These are phyloP conservation scores for Hirundichthys speculiger DNA, from an alignment of 2,113 vertebrate species.

Conservation along the genomic window DNA sequence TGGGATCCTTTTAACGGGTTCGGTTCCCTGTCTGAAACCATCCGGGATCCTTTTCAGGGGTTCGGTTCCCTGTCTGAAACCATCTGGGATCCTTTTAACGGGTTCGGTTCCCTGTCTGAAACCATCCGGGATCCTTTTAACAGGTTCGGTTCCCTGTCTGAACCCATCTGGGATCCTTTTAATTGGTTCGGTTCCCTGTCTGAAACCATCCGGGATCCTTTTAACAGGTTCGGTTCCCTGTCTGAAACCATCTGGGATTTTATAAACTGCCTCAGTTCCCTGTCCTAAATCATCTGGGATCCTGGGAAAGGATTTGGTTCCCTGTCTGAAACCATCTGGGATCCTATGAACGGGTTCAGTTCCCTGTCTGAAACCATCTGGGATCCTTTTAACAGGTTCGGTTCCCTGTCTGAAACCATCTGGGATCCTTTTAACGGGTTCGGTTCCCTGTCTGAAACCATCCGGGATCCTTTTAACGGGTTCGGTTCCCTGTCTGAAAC, in stretches of 20 bases:
- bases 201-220: background rate
- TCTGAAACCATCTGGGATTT: conserved; percentile 35
- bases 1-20: background rate
- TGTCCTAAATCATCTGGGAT: conserved; percentile 30
- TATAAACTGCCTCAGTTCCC: conserved; percentile 9
- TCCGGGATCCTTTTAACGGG: background rate
- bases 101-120: conserved; percentile 45
- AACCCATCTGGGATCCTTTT: conserved; percentile 7
- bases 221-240: conserved; percentile 24
- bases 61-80: conserved; percentile 35
- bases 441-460: conserved; percentile 23
- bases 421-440: background rate
- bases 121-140: background rate
- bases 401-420: conserved; percentile 39
- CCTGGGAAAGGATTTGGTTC: background rate
- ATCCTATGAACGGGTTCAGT: background rate
- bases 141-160: conserved; percentile 29
- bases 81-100: conserved; percentile 8
- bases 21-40: conserved; percentile 34
- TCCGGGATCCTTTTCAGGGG: background rate
- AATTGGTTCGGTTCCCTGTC: conserved; percentile 24
- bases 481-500: conserved; percentile 55
- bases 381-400: background rate
- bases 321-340: background rate
- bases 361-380: conserved; percentile 18